Evolutionary conservation across 2,797 vertebrate species (phyloP), one percentile per base, ranked within the genome.

Genomic region (Geotria australis): DNA sequence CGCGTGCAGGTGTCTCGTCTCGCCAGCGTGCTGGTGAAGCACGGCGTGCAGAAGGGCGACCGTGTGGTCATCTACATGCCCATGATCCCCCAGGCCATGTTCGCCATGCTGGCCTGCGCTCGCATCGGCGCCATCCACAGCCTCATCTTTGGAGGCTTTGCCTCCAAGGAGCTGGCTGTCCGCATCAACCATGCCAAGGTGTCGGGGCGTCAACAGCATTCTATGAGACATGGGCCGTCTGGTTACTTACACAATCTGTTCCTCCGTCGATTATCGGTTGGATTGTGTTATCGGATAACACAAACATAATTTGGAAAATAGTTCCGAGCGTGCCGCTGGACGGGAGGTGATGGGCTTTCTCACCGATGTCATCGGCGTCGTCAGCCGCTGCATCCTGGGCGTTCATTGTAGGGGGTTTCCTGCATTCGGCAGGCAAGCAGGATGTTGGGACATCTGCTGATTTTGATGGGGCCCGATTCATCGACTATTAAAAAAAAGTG

Each of bases 61-160:
- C 70, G 81, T 47, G 85, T 98, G 14, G 79, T 93, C 58, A 93
- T 98, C 69, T 98, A 96, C 68, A 96, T 98, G 89, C 86, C 91
- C 48, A 93, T 93, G 91, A 80, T 98, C 61, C 91, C 89, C 1
- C 78, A 98, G 71, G 85, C 89, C 8, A 79, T 95, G 68, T 78
- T 80, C 61, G 71, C 80, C 62, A 96, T 95, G 91, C 64, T 98
- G 69, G 85, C 91, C 2, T 96, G 88, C 59, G 80, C 88, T 1
- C 75, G 86, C 61, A 77, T 96, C 48, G 91, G 91, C 58, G 89
- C 89, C 47, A 77, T 84, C 2, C 91, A 98, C 63, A 94, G 88
- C 64, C 80, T 98, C 58, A 94, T 98, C 65, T 98, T 98, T 59
- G 91, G 91, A 1, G 91, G 91, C 67, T 98, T 98, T 58, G 86